A percentile compares a stretch with the other conserved stretches of the same genome.
These are phyloP conservation scores for Thamnaconus septentrionalis DNA, from an alignment of 2,113 vertebrate genomes.

Conservation along the genomic window DNA sequence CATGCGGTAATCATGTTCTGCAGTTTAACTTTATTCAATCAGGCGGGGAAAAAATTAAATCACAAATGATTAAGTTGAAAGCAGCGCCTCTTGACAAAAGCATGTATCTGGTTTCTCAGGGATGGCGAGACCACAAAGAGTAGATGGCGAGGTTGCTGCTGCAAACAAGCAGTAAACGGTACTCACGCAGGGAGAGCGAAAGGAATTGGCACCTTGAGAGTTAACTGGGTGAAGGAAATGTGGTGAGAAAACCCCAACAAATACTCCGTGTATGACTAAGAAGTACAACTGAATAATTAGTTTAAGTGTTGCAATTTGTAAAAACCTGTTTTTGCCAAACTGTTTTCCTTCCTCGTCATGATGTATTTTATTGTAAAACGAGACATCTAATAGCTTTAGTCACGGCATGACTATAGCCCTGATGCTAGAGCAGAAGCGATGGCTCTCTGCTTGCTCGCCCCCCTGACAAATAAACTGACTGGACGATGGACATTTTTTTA, in stretches of 20 bases:
- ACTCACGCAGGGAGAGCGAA: background rate
- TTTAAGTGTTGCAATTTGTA: slow-evolving; percentile 66
- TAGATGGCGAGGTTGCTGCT: slow-evolving; percentile 4
- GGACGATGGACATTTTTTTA: slow-evolving; percentile 46
- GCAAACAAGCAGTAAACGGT: background rate
- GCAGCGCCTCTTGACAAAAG: background rate
- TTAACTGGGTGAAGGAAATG: slow-evolving; percentile 40
- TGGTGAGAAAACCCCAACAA: slow-evolving; percentile 53
- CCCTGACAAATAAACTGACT: slow-evolving; percentile 49
- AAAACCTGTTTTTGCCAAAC: slow-evolving; percentile 60
- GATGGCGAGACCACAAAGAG: slow-evolving; percentile 14
- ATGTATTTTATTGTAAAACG: slow-evolving; percentile 59
- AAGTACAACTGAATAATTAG: slow-evolving; percentile 63
- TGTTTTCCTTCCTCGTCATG: slow-evolving; percentile 57
- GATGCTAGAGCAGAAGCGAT: background rate
- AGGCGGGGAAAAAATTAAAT: slow-evolving; percentile 23
- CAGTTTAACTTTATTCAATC: slow-evolving; percentile 36
- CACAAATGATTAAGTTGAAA: slow-evolving; percentile 4
- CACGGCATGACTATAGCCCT: slow-evolving; percentile 46
- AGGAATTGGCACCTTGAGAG: slow-evolving; percentile 10
- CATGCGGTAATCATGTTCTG: slow-evolving; percentile 33
- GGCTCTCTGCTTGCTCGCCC: slow-evolving; percentile 11
- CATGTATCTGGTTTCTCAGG: background rate
- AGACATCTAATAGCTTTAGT: slow-evolving; percentile 62
- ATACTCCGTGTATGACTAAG: slow-evolving; percentile 59